Evolutionary conservation across 2,113 vertebrate genomes (phyloP).

Genomic region (Otus sunia): DNA sequence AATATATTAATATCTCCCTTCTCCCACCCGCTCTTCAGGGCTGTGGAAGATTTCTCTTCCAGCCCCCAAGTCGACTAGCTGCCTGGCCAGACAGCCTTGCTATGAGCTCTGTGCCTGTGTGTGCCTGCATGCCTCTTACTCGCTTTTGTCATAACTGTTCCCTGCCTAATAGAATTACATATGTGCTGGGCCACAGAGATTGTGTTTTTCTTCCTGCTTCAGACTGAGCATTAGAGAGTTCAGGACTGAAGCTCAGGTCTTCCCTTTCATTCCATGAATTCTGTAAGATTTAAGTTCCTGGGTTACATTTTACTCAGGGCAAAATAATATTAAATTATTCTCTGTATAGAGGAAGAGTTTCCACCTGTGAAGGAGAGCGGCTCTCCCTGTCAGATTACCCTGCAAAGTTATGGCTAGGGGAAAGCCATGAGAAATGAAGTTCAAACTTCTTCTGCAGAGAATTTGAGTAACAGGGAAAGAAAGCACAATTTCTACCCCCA

Average conservation of each 20-base stretch:
- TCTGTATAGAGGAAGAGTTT: not conserved
- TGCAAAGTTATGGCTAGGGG: not conserved
- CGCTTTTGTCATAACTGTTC: not conserved
- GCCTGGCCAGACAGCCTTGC: not conserved
- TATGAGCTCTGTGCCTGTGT: not conserved
- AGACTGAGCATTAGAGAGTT: not conserved
- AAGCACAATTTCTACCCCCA: not conserved
- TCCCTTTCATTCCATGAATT: not conserved
- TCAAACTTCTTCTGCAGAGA: not conserved
- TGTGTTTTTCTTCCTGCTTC: not conserved
- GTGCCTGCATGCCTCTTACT: not conserved
- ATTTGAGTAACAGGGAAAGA: not conserved
- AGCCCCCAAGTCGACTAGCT: fast-evolving
- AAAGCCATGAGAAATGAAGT: not conserved
- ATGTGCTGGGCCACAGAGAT: not conserved
- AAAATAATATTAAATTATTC: not conserved
- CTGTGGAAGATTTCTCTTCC: not conserved
- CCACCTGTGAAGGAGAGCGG: not conserved
- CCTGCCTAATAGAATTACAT: not conserved
- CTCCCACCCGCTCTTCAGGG: not conserved
- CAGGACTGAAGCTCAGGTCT: not conserved
- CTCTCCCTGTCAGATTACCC: not conserved
- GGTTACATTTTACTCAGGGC: not conserved
- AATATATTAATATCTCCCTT: not conserved
- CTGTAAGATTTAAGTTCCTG: not conserved